Conservation (phyloP, 1,140 invertebrate species). For the Ceratina australensis region DNA sequence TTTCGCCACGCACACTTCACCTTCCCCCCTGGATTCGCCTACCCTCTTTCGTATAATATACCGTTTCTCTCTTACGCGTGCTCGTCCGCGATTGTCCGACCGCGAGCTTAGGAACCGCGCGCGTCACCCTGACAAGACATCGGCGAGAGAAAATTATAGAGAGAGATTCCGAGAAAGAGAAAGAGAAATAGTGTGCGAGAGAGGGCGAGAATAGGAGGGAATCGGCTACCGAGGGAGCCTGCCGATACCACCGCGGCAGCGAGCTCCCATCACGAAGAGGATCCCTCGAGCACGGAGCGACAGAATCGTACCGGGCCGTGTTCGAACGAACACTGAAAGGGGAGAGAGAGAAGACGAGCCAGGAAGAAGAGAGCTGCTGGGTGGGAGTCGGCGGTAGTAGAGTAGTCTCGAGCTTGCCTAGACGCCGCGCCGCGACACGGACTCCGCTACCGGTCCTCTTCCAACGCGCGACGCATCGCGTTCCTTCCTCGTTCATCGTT, state of each 20-base stretch:
- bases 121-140: slow-evolving; percentile 45
- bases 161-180: neutral
- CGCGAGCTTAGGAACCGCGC: neutral
- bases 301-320: slow-evolving; percentile 72
- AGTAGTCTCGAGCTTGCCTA: slow-evolving; percentile 63
- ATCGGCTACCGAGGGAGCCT: slow-evolving; percentile 70
- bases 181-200: too few species aligned
- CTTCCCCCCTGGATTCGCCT: neutral
- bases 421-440: slow-evolving; percentile 50
- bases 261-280: slow-evolving; percentile 73
- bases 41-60: neutral
- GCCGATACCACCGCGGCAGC: slow-evolving; percentile 64
- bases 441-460: slow-evolving; percentile 8
- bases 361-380: slow-evolving; percentile 33
- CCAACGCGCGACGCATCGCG: neutral
- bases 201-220: neutral
- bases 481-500: neutral
- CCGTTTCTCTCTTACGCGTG: neutral
- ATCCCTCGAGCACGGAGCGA: slow-evolving; percentile 58
- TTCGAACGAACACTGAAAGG: slow-evolving; percentile 76
- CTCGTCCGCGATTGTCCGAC: neutral
- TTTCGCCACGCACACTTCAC: slow-evolving; percentile 29
- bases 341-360: slow-evolving; percentile 55
- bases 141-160: slow-evolving; percentile 4
- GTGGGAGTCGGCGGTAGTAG: slow-evolving; percentile 23